These are phyloP conservation scores for Calvadosia cruxmelitensis DNA, from an alignment of 30 jellyfish, hydroid and myxozoan genomes.

Conservation along the genomic window DNA sequence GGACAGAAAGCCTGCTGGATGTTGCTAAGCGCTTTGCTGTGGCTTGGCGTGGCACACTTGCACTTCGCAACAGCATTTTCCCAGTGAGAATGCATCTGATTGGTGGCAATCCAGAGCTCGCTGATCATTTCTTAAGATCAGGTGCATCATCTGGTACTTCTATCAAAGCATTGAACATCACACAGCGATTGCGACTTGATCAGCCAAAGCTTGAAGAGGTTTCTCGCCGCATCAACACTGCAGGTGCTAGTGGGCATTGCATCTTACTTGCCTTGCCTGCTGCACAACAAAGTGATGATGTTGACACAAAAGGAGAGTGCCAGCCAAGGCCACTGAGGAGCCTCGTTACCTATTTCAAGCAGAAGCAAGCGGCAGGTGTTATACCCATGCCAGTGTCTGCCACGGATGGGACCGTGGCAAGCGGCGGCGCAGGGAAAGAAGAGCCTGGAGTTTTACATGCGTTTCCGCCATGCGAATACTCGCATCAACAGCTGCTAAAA, in stretches of 20 bases:
- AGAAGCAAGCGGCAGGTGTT: conserved; percentile 98
- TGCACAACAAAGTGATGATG: conserved; percentile 75
- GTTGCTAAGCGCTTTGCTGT: conserved; percentile 92
- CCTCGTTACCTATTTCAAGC: conserved; percentile 81
- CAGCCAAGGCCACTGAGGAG: conserved; percentile 84
- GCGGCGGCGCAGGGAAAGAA: conserved; percentile 48
- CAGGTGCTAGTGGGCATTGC: conserved; percentile 97
- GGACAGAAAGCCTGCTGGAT: conserved; percentile 62
- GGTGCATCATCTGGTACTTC: conserved; percentile 77
- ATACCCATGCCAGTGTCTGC: conserved; percentile 67
- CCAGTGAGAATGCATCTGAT: conserved; percentile 92
- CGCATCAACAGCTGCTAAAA: conserved; percentile 89
- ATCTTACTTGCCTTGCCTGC: conserved; percentile 76
- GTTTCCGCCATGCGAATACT: conserved; percentile 94
- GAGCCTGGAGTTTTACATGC: conserved; percentile 97
- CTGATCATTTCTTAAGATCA: conserved; percentile 71
- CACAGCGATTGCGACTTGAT: conserved; percentile 91
- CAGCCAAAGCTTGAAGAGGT: conserved; percentile 97
- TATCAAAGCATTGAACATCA: conserved; percentile 57
- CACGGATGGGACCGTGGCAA: conserved; percentile 45
- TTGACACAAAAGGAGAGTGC: conserved; percentile 52
- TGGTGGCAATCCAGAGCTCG: conserved; percentile 97
- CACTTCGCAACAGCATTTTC: conserved; percentile 78
- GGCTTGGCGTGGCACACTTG: conserved; percentile 99
- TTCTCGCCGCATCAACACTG: conserved; percentile 82